Evolutionary conservation across 2,888 invertebrate species (phyloP).

Genomic region (Andrena praecox): DNA sequence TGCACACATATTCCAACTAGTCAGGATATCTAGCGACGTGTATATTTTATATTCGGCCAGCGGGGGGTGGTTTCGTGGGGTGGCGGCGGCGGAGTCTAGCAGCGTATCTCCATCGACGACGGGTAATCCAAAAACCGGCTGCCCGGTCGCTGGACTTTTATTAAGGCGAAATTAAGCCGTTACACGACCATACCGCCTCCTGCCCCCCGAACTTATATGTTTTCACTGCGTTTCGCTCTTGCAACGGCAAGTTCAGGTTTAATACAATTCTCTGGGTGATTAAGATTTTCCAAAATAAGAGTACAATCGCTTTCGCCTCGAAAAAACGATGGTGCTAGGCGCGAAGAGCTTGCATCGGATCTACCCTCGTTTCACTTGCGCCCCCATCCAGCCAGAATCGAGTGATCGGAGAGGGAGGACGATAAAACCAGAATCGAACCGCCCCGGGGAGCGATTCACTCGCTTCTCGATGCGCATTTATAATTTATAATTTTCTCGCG

Average conservation of each 20-base stretch:
- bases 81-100: conserved; percentile 40
- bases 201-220: too few relatives aligned
- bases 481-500: conserved; percentile 57
- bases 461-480: conserved; percentile 40
- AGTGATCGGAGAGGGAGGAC: conserved; percentile 3
- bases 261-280: too few relatives aligned
- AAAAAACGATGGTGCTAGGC: neutral
- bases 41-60: conserved; percentile 73
- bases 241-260: too few relatives aligned
- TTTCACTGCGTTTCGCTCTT: neutral
- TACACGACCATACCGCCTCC: conserved; percentile 8
- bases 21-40: conserved; percentile 70
- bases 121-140: conserved; percentile 66
- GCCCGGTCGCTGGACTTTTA: conserved; percentile 47
- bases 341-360: neutral
- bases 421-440: conserved; percentile 6
- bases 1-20: conserved; percentile 56
- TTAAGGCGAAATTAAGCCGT: conserved; percentile 52
- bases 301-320: neutral
- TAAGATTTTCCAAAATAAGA: too few relatives aligned
- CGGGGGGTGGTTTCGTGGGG: neutral
- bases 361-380: conserved; percentile 28
- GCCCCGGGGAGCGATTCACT: conserved; percentile 32
- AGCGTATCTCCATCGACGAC: conserved; percentile 51
- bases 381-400: neutral